Conservation (phyloP, 2,888 invertebrate genomes). For the Laothoe populi region DNA sequence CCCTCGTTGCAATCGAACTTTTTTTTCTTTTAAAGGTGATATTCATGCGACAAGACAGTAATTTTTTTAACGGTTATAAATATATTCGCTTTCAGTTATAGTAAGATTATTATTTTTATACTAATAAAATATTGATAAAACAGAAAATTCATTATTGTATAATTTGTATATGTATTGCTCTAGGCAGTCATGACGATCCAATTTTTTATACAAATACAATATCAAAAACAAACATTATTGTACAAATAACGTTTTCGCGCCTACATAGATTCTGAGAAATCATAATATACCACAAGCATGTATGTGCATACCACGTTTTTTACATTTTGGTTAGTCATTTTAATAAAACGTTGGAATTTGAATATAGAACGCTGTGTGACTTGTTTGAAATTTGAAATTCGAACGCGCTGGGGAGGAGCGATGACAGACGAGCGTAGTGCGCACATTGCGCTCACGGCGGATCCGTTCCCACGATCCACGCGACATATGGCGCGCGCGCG, state of each 20-base stretch:
- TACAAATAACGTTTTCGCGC: slow-evolving; percentile 63
- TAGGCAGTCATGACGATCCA: background rate
- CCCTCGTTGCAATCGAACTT: slow-evolving; percentile 60
- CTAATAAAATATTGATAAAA: too few species aligned
- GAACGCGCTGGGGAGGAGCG: slow-evolving; percentile 46
- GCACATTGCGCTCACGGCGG: slow-evolving; percentile 75
- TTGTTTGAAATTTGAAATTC: slow-evolving; percentile 46
- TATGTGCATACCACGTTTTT: slow-evolving; percentile 43
- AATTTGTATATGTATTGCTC: background rate
- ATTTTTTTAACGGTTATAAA: slow-evolving; percentile 1
- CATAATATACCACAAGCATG: slow-evolving; percentile 69
- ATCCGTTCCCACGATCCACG: slow-evolving; percentile 81
- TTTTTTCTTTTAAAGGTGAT: slow-evolving; percentile 65
- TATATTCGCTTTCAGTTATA: background rate
- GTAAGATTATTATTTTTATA: too few species aligned
- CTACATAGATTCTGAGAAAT: slow-evolving; percentile 64
- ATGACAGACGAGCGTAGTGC: slow-evolving; percentile 70
- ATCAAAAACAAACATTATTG: slow-evolving; percentile 55
- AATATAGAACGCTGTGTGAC: slow-evolving; percentile 50
- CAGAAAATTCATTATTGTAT: background rate
- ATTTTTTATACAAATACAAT: slow-evolving; percentile 22
- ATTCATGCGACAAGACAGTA: slow-evolving; percentile 62
- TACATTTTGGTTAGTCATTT: slow-evolving; percentile 26
- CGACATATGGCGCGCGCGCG: slow-evolving; percentile 83
- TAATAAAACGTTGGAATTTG: slow-evolving; percentile 36